Conservation (phyloP, 2,797 vertebrate species). For the Sus cebifrons region DNA sequence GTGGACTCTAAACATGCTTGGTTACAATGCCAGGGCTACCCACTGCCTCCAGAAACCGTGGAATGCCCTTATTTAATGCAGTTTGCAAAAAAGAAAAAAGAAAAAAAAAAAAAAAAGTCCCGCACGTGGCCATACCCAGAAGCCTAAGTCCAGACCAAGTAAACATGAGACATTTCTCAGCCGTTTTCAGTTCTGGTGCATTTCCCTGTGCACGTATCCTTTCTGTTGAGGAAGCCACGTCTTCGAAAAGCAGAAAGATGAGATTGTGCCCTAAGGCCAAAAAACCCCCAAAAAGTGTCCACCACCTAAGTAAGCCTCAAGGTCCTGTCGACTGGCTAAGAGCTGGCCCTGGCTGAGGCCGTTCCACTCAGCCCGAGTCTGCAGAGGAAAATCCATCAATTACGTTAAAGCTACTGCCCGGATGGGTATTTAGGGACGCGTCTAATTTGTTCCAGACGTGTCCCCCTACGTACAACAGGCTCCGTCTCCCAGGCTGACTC, state of each 20-base stretch:
- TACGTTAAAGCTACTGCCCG: neutral
- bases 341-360: rapidly evolving
- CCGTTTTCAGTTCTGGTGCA: rapidly evolving
- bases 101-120: no score
- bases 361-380: no score
- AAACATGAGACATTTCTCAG: rapidly evolving
- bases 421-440: no score
- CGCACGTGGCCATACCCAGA: rapidly evolving
- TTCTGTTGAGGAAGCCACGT: no score
- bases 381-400: neutral
- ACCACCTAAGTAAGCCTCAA: rapidly evolving
- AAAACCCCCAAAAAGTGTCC: neutral
- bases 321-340: neutral
- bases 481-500: rapidly evolving
- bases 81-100: neutral
- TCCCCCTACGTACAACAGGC: rapidly evolving
- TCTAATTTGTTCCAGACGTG: neutral
- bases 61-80: no score
- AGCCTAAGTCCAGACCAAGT: rapidly evolving
- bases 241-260: no score
- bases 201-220: rapidly evolving
- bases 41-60: neutral
- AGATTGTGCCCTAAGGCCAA: no score
- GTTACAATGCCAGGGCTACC: rapidly evolving
- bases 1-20: rapidly evolving